Evolutionary conservation across 2,888 invertebrate species (phyloP).

Genomic region (Xestia rhomboidea): DNA sequence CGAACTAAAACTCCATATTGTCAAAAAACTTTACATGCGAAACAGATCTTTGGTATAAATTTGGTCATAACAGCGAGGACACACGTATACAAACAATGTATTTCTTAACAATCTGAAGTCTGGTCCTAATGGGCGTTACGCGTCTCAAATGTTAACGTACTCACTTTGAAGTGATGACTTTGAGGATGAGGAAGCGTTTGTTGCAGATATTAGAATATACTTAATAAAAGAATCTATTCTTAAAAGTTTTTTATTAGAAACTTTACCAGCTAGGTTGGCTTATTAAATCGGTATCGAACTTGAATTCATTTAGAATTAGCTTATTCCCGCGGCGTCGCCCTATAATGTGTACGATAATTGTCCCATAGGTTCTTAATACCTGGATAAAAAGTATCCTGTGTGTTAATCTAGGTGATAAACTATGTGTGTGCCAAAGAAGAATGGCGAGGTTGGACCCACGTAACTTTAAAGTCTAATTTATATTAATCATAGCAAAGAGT

Average conservation of each 20-base stretch:
- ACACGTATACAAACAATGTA: conserved; percentile 41
- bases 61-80: conserved; percentile 21
- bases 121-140: conserved; percentile 19
- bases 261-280: background rate
- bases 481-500: no score
- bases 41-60: conserved; percentile 12
- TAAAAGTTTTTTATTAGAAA: no score
- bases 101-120: conserved; percentile 29
- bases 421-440: no score
- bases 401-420: no score
- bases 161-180: conserved; percentile 13
- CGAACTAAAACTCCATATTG: background rate
- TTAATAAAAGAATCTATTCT: background rate
- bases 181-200: conserved; percentile 32
- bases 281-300: background rate
- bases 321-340: no score
- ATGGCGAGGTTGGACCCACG: no score
- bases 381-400: no score
- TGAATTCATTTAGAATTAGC: background rate
- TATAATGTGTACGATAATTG: no score
- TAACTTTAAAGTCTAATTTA: no score
- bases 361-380: no score
- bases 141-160: conserved; percentile 37
- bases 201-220: background rate
- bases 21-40: conserved; percentile 5